Evolutionary conservation across 2,797 vertebrate species (phyloP).

Genomic region (Atherinosoma microstoma): DNA sequence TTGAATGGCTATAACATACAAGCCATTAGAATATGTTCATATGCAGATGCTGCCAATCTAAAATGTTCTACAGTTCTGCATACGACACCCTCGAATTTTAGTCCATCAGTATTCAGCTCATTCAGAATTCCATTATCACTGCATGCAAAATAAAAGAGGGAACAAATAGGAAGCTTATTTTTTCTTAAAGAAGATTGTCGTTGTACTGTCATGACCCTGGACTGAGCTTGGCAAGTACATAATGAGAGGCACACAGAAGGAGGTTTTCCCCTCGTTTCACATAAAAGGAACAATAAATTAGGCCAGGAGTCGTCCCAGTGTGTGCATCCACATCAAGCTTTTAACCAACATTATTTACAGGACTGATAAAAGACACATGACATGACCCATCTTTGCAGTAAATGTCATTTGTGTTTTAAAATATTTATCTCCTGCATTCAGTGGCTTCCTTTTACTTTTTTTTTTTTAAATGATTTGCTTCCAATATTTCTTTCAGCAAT

Average conservation of each 20-base stretch:
- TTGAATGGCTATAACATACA: constrained; percentile 22
- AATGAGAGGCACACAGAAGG: constrained; percentile 33
- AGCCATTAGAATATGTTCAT: constrained; percentile 41
- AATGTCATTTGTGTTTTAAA: not conserved
- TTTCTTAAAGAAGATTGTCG: constrained; percentile 35
- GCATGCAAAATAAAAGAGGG: constrained; percentile 20
- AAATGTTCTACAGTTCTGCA: constrained; percentile 29
- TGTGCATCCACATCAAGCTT: constrained; percentile 2
- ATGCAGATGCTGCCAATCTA: constrained; percentile 15
- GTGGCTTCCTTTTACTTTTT: not conserved
- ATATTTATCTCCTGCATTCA: not conserved
- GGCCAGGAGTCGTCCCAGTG: constrained; percentile 4
- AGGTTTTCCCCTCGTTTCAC: constrained; percentile 31
- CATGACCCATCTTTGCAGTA: not conserved
- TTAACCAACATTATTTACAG: constrained; percentile 4
- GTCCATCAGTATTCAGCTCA: constrained; percentile 21
- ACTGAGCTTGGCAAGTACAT: not conserved
- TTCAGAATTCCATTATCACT: constrained; percentile 40
- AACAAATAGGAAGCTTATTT: constrained; percentile 6
- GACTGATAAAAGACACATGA: not conserved
- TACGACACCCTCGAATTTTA: constrained; percentile 39
- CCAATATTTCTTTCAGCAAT: not conserved
- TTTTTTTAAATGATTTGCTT: not conserved
- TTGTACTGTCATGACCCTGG: constrained; percentile 34
- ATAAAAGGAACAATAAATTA: constrained; percentile 32